phyloP scores from a whole-genome alignment of 2,113 vertebrate genomes.

The Speoplatyrhinus poulsoni region DNA sequence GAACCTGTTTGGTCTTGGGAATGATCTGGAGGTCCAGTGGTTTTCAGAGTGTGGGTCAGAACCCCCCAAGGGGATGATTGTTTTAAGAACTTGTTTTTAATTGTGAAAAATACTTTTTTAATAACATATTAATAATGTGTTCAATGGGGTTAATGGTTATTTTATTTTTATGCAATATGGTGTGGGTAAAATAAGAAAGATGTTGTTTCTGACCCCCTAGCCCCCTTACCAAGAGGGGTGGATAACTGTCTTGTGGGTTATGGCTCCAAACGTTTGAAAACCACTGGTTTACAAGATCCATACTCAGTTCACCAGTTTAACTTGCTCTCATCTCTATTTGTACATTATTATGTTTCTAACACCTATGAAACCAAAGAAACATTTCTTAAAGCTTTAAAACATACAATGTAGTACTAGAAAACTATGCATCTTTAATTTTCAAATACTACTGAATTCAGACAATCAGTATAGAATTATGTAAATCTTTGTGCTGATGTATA shows the following conservation, averaged over 20 bases:
- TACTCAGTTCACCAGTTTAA: conserved; percentile 18
- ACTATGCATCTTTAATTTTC: conserved; percentile 48
- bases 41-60: too few relatives aligned
- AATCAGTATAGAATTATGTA: conserved; percentile 68
- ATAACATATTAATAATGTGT: too few relatives aligned
- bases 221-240: background rate
- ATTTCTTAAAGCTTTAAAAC: background rate
- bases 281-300: conserved; percentile 27
- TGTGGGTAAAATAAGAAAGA: too few relatives aligned
- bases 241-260: background rate
- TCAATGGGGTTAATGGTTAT: too few relatives aligned
- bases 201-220: too few relatives aligned
- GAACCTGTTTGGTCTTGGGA: background rate
- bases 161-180: too few relatives aligned
- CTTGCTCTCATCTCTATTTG: conserved; percentile 9
- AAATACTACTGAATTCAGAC: conserved; percentile 82
- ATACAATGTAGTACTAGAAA: too few relatives aligned
- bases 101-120: too few relatives aligned
- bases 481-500: conserved; percentile 6
- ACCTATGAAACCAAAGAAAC: conserved; percentile 10
- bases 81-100: too few relatives aligned
- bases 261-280: too few relatives aligned
- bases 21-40: background rate
- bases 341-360: background rate
- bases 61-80: too few relatives aligned